phyloP scores from a whole-genome alignment of 2,113 vertebrate species.

The Daboia siamensis region DNA sequence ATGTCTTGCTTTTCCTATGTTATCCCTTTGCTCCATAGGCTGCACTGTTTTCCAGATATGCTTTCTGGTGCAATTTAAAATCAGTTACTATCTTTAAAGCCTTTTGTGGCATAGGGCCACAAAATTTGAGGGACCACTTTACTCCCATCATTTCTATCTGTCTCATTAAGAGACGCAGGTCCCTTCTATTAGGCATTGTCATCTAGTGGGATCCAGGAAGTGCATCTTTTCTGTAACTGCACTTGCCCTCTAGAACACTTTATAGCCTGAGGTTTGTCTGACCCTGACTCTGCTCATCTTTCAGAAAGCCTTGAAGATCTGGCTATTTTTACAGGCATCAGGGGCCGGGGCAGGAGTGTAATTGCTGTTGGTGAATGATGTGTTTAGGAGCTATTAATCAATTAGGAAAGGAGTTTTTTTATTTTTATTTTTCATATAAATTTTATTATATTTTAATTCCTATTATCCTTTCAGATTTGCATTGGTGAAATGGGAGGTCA shows the following conservation, averaged over 20 bases:
- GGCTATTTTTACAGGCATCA: not conserved
- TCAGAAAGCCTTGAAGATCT: not conserved
- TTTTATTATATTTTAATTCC: not conserved
- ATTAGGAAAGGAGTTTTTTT: not conserved
- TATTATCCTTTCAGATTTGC: too few relatives aligned
- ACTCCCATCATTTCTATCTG: not conserved
- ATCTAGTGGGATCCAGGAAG: not conserved
- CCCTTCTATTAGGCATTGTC: not conserved
- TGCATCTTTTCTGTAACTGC: not conserved
- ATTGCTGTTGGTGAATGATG: not conserved
- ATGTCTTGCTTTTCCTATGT: not conserved
- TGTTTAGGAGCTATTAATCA: not conserved
- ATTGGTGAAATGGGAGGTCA: too few relatives aligned
- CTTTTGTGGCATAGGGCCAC: not conserved
- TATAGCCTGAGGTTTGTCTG: not conserved
- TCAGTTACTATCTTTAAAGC: not conserved
- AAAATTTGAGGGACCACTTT: not conserved
- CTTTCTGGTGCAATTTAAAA: not conserved
- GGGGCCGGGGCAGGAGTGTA: not conserved
- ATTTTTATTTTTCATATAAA: not conserved
- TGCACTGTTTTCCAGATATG: not conserved
- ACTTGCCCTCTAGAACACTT: not conserved
- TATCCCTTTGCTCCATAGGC: not conserved
- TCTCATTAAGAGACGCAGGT: not conserved
- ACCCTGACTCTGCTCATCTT: not conserved